A percentile compares a stretch with the other conserved stretches of the same genome.
phyloP scores from a whole-genome alignment of 1,140 invertebrate genomes.

The Arion vulgaris region DNA sequence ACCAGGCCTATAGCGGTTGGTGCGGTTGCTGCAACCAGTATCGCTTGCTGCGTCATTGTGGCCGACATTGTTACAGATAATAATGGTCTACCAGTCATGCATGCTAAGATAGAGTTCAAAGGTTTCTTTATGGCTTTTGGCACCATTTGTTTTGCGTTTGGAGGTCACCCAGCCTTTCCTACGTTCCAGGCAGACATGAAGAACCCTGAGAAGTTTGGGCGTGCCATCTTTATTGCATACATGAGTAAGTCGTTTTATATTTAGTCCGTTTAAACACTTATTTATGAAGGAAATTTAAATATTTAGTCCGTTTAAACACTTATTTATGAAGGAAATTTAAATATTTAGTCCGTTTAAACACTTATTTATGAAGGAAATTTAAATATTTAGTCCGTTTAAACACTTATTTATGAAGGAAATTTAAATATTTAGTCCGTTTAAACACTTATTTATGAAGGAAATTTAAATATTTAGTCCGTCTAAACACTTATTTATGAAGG shows the following conservation, averaged over 20 bases:
- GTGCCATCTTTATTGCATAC: slow-evolving; percentile 70
- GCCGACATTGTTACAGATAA: slow-evolving; percentile 49
- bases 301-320: too few species aligned
- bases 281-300: too few species aligned
- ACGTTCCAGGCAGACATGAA: slow-evolving; percentile 75
- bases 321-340: too few species aligned
- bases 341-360: too few species aligned
- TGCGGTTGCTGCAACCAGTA: slow-evolving; percentile 59
- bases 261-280: too few species aligned
- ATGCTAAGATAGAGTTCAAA: slow-evolving; percentile 31
- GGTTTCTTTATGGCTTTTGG: slow-evolving; percentile 71
- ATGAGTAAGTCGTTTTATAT: slow-evolving; percentile 61
- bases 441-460: too few species aligned
- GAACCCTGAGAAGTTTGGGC: slow-evolving; percentile 69
- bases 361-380: too few species aligned
- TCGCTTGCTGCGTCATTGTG: slow-evolving; percentile 63
- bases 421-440: too few species aligned
- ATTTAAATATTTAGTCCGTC: too few species aligned
- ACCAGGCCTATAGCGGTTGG: slow-evolving; percentile 66
- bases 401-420: too few species aligned
- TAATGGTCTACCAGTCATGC: background rate
- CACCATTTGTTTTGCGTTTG: slow-evolving; percentile 73
- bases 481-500: too few species aligned
- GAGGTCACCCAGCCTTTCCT: slow-evolving; percentile 73
- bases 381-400: too few species aligned